Percentiles rank a stretch among this genome's conserved stretches.
Conservation (phyloP, 2,797 vertebrate genomes). For the Urosaurus nigricauda region DNA sequence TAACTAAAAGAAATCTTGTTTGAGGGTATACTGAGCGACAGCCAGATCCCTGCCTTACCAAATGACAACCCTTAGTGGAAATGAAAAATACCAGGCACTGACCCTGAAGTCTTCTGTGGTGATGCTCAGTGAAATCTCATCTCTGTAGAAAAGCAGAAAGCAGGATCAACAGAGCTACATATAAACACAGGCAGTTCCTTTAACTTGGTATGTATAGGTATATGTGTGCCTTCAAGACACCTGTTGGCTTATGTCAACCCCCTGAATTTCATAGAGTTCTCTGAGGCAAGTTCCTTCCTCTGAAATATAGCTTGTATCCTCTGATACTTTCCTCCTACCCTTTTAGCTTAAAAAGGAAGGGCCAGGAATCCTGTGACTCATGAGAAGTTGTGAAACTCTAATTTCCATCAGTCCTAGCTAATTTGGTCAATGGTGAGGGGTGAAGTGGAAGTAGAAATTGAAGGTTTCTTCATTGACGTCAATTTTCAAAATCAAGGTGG, state of each 20-base stretch:
- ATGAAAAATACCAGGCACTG: background rate
- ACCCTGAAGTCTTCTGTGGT: background rate
- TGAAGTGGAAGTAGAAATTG: background rate
- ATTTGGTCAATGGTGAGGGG: background rate
- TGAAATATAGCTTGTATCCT: no score
- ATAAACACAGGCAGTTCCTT: background rate
- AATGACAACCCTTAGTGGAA: background rate
- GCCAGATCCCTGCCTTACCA: background rate
- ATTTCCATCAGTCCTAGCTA: background rate
- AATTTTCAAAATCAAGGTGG: background rate
- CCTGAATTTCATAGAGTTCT: no score
- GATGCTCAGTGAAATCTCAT: background rate
- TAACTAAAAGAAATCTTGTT: background rate
- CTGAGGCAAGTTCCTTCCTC: no score
- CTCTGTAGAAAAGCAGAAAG: background rate
- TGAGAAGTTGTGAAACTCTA: background rate
- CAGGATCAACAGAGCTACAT: background rate
- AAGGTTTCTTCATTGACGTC: background rate
- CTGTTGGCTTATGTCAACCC: no score
- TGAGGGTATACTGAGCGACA: background rate
- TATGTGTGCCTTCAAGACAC: no score
- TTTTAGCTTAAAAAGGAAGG: background rate
- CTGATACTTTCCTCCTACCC: background rate
- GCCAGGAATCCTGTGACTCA: background rate
- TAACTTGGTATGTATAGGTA: background rate